These are phyloP conservation scores for Lagodon rhomboides DNA, from an alignment of 2,797 vertebrate genomes.

Conservation along the genomic window DNA sequence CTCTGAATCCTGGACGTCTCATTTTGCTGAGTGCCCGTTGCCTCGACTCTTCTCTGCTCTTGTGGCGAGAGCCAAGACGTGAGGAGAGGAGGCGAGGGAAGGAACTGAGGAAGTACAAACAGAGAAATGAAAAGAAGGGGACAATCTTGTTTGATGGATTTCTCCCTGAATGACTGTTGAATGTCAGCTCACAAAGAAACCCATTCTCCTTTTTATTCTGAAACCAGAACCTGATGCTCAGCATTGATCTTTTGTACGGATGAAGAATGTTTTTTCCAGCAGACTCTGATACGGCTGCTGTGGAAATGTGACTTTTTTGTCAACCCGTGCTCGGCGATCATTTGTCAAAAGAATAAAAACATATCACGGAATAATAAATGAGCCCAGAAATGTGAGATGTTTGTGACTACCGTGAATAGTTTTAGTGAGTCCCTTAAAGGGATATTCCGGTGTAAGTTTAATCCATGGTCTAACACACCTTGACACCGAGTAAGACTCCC, in stretches of 20 bases:
- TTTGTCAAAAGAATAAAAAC: neutral
- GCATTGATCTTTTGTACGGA: neutral
- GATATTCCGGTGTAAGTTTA: no score
- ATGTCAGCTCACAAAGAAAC: neutral
- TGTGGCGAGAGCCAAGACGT: no score
- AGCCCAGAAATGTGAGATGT: neutral
- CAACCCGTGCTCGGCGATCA: neutral
- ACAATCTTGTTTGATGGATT: conserved; percentile 1
- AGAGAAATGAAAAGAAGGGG: no score
- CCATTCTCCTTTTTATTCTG: neutral
- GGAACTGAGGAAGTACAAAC: no score
- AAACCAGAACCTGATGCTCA: conserved; percentile 4
- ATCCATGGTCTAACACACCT: no score
- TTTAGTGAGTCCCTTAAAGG: neutral
- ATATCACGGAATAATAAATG: neutral
- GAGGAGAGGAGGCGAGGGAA: no score
- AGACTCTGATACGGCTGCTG: neutral
- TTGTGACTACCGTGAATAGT: neutral
- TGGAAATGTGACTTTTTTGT: conserved; percentile 10
- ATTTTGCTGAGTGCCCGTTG: no score
- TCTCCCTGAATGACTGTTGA: neutral
- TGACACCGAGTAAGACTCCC: no score
- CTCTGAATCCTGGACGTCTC: no score
- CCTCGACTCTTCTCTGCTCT: no score
- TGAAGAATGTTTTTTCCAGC: neutral